A percentile compares a stretch with the other conserved stretches of the same genome.
Evolutionary conservation across 2,888 invertebrate species (phyloP).

Genomic region (Caenorhabditis macrosperma): DNA sequence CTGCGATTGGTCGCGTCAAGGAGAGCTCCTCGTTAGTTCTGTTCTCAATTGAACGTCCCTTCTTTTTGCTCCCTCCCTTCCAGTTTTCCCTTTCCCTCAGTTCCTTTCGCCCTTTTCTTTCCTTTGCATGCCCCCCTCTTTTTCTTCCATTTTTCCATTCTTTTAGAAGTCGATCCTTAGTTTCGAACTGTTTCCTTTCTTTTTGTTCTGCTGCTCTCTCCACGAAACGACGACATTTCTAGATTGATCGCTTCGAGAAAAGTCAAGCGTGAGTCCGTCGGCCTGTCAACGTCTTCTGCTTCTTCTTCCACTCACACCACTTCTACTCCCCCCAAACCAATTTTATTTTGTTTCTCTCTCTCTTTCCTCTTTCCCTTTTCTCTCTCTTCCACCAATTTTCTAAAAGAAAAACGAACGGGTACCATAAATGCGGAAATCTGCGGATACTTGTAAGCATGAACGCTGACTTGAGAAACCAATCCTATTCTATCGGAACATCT

Average conservation of each 20-base stretch:
- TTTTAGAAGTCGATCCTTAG: conserved; percentile 1
- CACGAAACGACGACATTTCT: conserved; percentile 26
- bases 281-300: conserved; percentile 3
- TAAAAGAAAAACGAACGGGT: background rate
- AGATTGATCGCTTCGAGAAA: conserved; percentile 56
- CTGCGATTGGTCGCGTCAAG: conserved; percentile 73
- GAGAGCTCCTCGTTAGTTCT: conserved; percentile 72
- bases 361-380: background rate
- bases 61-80: background rate
- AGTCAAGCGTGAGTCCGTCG: conserved; percentile 31
- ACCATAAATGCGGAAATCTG: conserved; percentile 8
- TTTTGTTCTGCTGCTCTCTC: too few relatives aligned
- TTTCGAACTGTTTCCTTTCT: background rate
- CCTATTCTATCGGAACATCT: background rate
- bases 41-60: conserved; percentile 49
- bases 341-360: background rate
- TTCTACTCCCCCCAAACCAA: background rate
- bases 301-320: conserved; percentile 4
- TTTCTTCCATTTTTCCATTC: conserved; percentile 8
- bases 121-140: conserved; percentile 6
- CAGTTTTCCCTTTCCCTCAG: background rate
- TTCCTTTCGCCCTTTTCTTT: background rate
- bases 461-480: background rate
- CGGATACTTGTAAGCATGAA: conserved; percentile 18
- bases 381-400: background rate